phyloP scores from a whole-genome alignment of 2,113 vertebrate genomes.

The Tyto alba region DNA sequence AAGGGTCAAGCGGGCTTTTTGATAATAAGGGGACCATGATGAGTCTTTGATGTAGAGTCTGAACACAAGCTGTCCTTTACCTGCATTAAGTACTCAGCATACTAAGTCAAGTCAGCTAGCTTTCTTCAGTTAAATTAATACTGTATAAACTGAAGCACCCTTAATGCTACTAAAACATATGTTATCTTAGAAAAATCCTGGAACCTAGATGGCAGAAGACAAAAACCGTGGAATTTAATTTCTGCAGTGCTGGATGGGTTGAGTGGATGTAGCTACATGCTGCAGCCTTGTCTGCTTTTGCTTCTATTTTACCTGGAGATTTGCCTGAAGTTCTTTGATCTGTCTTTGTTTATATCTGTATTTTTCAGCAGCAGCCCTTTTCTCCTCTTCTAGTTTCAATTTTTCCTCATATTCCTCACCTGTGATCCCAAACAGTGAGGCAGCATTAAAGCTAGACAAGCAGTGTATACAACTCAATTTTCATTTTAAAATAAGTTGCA shows the following conservation, averaged over 20 bases:
- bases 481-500: background rate
- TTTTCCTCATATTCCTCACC: constrained; percentile 81
- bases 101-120: background rate
- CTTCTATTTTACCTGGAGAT: constrained; percentile 76
- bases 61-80: background rate
- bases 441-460: background rate
- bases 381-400: constrained; percentile 80
- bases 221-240: background rate
- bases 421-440: constrained; percentile 40
- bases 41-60: background rate
- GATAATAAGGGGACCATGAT: background rate
- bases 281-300: background rate
- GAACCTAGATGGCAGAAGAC: background rate
- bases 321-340: constrained; percentile 81
- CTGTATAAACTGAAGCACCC: background rate
- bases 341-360: constrained; percentile 76
- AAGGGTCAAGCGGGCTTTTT: background rate
- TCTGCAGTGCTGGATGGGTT: background rate
- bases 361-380: constrained; percentile 75
- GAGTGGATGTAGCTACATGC: background rate
- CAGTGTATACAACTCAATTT: background rate
- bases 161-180: background rate
- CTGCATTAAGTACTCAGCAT: background rate
- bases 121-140: background rate
- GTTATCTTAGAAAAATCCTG: background rate